Evolutionary conservation across 92 coral and sea anemone species (phyloP).

Genomic region (Ricordea florida): DNA sequence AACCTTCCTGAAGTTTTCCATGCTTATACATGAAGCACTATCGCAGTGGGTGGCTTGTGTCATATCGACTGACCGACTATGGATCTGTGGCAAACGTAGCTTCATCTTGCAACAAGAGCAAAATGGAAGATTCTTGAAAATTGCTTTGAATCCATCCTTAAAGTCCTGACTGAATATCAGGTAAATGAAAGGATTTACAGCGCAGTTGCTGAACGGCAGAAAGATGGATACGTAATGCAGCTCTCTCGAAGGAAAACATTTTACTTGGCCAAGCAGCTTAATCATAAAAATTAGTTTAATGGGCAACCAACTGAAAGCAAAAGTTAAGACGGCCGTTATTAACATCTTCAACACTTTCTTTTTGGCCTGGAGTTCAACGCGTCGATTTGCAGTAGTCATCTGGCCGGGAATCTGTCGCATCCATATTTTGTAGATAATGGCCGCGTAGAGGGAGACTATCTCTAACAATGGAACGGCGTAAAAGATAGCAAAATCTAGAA

Average conservation of each 20-base stretch:
- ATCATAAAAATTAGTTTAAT: neutral
- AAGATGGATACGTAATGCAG: conserved; percentile 15
- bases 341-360: conserved; percentile 63
- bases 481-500: conserved; percentile 8
- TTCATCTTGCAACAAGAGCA: too few relatives aligned
- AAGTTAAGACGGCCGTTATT: conserved; percentile 47
- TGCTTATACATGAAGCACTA: too few relatives aligned
- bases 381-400: conserved; percentile 33
- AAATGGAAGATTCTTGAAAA: neutral
- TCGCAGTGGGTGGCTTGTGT: too few relatives aligned
- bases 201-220: conserved; percentile 42
- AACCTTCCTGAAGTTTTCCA: too few relatives aligned
- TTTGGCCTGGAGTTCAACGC: conserved; percentile 40
- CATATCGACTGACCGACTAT: too few relatives aligned
- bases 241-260: neutral
- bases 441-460: conserved; percentile 51
- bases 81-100: too few relatives aligned
- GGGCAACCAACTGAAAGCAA: conserved; percentile 45
- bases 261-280: neutral
- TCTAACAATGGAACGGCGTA: conserved; percentile 50
- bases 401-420: conserved; percentile 58
- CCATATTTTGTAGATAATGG: conserved; percentile 50
- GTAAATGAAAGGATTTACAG: conserved; percentile 61
- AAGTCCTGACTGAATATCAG: conserved; percentile 27
- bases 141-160: conserved; percentile 12